These are phyloP conservation scores for Rostratula benghalensis DNA, from an alignment of 2,113 vertebrate genomes.

Conservation along the genomic window DNA sequence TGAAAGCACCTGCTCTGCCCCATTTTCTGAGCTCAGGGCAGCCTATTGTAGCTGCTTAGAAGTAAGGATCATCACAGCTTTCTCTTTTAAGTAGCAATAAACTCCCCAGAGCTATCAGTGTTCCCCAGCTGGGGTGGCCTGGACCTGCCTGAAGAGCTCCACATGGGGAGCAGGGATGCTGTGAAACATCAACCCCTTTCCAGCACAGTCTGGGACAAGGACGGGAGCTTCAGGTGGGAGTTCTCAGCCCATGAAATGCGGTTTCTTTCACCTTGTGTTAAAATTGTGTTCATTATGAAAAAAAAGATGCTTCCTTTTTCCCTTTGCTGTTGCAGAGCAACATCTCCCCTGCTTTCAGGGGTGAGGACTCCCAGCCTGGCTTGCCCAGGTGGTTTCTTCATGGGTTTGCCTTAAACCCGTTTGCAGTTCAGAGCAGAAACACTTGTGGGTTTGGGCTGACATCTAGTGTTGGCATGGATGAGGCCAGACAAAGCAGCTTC, in stretches of 20 bases:
- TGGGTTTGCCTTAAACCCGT: not conserved
- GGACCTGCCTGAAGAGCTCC: not conserved
- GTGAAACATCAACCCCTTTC: not conserved
- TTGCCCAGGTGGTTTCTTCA: not conserved
- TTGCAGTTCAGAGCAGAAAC: not conserved
- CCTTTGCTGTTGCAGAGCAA: rapidly evolving
- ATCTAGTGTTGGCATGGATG: constrained; percentile 40
- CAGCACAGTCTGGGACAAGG: not conserved
- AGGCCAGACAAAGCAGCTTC: not conserved
- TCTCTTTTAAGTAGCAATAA: not conserved
- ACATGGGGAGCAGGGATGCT: not conserved
- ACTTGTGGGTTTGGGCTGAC: constrained; percentile 49
- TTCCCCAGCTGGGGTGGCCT: rapidly evolving
- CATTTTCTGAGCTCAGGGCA: not conserved
- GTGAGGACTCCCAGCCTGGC: not conserved
- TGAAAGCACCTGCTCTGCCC: not conserved
- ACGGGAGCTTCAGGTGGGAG: not conserved
- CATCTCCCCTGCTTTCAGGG: not conserved
- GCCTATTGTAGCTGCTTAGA: rapidly evolving
- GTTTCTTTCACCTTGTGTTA: not conserved
- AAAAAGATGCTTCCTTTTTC: not conserved
- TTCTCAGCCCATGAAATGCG: not conserved
- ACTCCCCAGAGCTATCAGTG: rapidly evolving
- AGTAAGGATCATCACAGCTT: not conserved
- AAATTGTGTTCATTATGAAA: not conserved